Conservation (phyloP, 2,113 vertebrate species). For the Uropsilus gracilis region DNA sequence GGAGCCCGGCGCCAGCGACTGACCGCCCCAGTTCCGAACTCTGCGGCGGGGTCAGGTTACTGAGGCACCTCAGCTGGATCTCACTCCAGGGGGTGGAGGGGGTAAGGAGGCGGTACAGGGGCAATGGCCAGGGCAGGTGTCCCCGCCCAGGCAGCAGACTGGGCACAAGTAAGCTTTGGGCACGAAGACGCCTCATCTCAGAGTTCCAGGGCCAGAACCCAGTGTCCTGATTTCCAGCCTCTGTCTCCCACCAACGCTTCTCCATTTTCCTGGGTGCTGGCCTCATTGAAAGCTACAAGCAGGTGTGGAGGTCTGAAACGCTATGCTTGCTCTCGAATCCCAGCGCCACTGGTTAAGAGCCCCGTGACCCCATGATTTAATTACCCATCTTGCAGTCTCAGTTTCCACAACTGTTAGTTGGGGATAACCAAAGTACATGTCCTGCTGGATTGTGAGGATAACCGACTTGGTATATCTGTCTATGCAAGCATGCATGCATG, state of each 20-base stretch:
- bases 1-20: conserved; percentile 54
- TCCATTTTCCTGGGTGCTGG: neutral
- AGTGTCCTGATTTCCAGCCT: neutral
- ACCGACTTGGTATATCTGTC: neutral
- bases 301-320: neutral
- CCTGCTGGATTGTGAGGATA: neutral
- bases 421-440: neutral
- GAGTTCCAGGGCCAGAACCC: neutral
- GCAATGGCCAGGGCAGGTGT: neutral
- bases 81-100: neutral
- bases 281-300: neutral
- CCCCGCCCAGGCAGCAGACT: neutral
- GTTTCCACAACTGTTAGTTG: neutral
- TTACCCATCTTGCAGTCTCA: neutral
- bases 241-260: neutral
- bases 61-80: fast-evolving
- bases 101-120: neutral
- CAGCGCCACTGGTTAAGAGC: neutral
- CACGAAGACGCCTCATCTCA: too few species aligned
- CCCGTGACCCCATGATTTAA: neutral
- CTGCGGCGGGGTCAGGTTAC: conserved; percentile 65
- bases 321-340: neutral
- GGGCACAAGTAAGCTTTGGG: neutral
- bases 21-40: neutral
- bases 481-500: too few species aligned